Evolutionary conservation across 2,113 vertebrate genomes (phyloP), one percentile per base, ranked within the genome.

Genomic region (Aldabrachelys gigantea): DNA sequence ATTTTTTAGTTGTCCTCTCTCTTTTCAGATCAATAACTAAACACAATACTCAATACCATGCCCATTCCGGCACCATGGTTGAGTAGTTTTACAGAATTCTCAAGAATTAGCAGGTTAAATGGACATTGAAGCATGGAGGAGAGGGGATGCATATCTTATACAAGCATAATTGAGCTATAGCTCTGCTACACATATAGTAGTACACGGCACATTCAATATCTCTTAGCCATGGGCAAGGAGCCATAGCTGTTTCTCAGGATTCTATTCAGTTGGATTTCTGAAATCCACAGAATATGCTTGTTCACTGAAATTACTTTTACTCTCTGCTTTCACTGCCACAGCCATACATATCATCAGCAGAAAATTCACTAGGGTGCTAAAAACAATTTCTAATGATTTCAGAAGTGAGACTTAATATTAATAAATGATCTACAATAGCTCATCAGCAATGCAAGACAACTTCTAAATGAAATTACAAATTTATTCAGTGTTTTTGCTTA

Each of bases 381-480:
- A 88, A 93, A 54, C 93, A 44, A 14, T 82, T 93, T 90, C 88
- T 47, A 91, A 57, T 19, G 7, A 92, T 96, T 95, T 93, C 89
- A 89, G 19, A 80, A 82, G 89, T 91, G 84, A 97, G 93, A 9
- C 4, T 80, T 80, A 57, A 31, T 79, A 88, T 91, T 96, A 95
- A 95, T 17, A 96, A 95, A 96, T 80, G 82, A 82, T 91, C 85
- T 91, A 25, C 69, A 92, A 47, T 54, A 78, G 13, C 25, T 80
- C 87, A 95, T 72, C n/a, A 91, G 72, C 29, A 95, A 92, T 59
- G 24, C 35, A 94, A 92, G 78, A 82, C 35, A 82, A 80, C 49
- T 97, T 92, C 90, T 89, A 92, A 89, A 95, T 86, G 82, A 69
- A 88, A 95, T 94, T 85, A 80, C 69, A 96, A 92, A 96, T 22